Evolutionary conservation across 2,888 invertebrate genomes (phyloP).

Genomic region (Andrena praecox): DNA sequence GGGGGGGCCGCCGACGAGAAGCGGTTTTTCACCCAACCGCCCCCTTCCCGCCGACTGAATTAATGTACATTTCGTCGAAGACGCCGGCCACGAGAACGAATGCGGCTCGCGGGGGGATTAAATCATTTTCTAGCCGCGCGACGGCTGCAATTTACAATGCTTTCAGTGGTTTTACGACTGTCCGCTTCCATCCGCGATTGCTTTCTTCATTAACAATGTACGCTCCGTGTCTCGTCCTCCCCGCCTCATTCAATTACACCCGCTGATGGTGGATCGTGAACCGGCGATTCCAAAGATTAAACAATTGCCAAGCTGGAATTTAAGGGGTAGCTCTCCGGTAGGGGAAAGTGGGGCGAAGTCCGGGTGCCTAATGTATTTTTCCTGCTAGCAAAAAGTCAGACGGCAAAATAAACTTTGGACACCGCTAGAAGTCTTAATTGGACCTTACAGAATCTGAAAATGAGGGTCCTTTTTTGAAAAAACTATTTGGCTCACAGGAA

Average conservation of each 20-base stretch:
- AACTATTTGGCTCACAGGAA: no score
- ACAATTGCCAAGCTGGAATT: neutral
- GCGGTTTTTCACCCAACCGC: constrained; percentile 48
- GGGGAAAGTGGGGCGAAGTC: no score
- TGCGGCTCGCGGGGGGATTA: constrained; percentile 47
- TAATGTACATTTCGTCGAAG: constrained; percentile 63
- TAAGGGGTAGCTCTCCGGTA: no score
- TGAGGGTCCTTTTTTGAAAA: no score
- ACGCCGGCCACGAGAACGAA: constrained; percentile 42
- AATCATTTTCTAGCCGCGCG: constrained; percentile 59
- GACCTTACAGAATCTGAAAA: no score
- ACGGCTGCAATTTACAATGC: constrained; percentile 57
- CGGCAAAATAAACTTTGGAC: no score
- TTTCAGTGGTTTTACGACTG: constrained; percentile 50
- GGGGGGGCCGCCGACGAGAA: neutral
- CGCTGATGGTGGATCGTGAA: neutral
- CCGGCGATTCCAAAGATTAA: neutral
- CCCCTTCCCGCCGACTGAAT: constrained; percentile 18
- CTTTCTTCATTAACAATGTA: constrained; percentile 64
- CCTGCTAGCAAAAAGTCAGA: no score
- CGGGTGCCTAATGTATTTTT: no score
- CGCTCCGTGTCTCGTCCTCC: constrained; percentile 34
- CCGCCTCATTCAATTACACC: constrained; percentile 27
- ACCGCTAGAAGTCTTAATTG: no score
- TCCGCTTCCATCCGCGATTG: constrained; percentile 52